Base-by-base conservation (phyloP, 2,797 vertebrate genomes). In the Phrynocephalus forsythii region DNA sequence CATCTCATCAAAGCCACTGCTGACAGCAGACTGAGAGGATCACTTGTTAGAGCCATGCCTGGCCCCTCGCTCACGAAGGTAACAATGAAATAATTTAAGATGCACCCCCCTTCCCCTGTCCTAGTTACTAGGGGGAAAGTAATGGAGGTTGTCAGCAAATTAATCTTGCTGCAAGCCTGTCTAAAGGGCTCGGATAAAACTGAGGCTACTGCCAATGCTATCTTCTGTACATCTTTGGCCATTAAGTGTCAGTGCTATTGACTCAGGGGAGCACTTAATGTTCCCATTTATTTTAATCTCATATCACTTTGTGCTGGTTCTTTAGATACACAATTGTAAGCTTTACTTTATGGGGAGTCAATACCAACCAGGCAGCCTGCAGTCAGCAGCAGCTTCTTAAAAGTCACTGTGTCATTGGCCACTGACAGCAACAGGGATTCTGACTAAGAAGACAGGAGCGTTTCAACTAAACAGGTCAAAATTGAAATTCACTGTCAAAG, bases 291-390 rank as follows among this genome's bases (percentile, higher is more conserved):
- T 94, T 94, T 93, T 94, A 92, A 95, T 95, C 94, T 93, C 82
- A 79, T 92, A 94, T 92, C 6, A 91, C 94, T 95, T 93, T 91
- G 86, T 86, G 79, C 87, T 0, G 1, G 81, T 92, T 91, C 92
- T 92, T 95, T 94, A 92, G 92, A 95, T 95, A 94, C 92, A 87
- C 86, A 89, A 94, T 94, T 95, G 91, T 75, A 89, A 78, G 88
- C 78, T 63, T 91, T 87, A 87, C 90, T 93, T 93, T 94, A 88
- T 90, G 24, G 93, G 94, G 91, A 91, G 92, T 92, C 95, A 94
- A 92, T 94, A 92, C 9, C 83, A 91, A 44, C 91, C 81, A 92
- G 92, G 86, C 78, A 91, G 91, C 89, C 85, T 92, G 92, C 91
- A 93, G 86, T 87, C n/a, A 1, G 88, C 85, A 92, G 90, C 52